Evolutionary conservation across 2,888 invertebrate species (phyloP).

Genomic region (Rhyacophila evoluta): DNA sequence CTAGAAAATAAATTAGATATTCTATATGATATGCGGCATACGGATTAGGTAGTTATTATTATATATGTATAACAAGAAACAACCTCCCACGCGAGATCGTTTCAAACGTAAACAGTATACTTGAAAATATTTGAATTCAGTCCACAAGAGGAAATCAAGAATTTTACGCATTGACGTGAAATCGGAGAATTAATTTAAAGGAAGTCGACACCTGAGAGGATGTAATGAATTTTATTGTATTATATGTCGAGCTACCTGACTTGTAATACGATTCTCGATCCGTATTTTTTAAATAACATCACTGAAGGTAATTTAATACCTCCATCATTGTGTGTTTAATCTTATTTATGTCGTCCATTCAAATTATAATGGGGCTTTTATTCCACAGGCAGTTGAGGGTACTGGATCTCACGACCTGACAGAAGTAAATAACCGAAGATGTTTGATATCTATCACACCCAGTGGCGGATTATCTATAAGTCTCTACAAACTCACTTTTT

Average conservation of each 20-base stretch:
- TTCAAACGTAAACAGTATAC: not conserved
- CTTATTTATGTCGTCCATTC: constrained; percentile 28
- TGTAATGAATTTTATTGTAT: constrained; percentile 47
- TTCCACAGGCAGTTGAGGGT: constrained; percentile 40
- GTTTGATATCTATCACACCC: no score
- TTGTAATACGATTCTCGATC: constrained; percentile 41
- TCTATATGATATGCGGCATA: no score
- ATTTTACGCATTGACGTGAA: not conserved
- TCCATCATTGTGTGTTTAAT: constrained; percentile 42
- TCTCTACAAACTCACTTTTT: no score
- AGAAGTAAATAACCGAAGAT: not conserved
- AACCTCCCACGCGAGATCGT: no score
- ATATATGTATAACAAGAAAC: no score
- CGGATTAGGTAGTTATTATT: no score
- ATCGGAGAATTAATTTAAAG: constrained; percentile 26
- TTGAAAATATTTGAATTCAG: not conserved
- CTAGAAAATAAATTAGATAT: no score
- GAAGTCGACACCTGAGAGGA: constrained; percentile 49
- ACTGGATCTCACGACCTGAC: not conserved
- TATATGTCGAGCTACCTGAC: constrained; percentile 48
- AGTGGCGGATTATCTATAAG: no score
- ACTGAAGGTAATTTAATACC: constrained; percentile 45
- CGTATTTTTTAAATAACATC: constrained; percentile 44
- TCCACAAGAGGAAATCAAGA: not conserved
- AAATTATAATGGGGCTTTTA: constrained; percentile 31